Conservation (phyloP, 2,888 invertebrate species). For the Neoaliturus tenellus region DNA sequence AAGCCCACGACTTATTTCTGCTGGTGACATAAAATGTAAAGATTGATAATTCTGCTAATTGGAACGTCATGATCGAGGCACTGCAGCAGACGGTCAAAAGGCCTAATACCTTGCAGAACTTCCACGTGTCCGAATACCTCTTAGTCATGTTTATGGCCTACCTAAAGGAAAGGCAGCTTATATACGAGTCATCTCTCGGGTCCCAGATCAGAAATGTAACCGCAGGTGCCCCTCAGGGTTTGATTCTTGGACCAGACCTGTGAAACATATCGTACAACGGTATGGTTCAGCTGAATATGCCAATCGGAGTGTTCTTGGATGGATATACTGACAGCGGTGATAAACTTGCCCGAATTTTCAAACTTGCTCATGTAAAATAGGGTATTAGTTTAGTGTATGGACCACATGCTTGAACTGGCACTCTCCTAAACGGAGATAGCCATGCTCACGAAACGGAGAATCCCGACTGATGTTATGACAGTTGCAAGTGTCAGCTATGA, state of each 20-base stretch:
- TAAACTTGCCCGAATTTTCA: conserved; percentile 56
- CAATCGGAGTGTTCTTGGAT: conserved; percentile 54
- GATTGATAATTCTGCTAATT: too few species aligned
- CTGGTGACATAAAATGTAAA: too few species aligned
- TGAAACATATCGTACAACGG: conserved; percentile 61
- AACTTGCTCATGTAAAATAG: conserved; percentile 44
- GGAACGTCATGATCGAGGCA: too few species aligned
- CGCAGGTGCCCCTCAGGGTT: neutral
- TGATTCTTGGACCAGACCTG: conserved; percentile 60
- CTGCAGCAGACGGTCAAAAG: too few species aligned
- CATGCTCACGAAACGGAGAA: conserved; percentile 60
- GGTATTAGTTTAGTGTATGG: conserved; percentile 37
- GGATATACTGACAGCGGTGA: conserved; percentile 62
- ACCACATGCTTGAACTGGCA: conserved; percentile 61
- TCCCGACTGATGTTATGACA: conserved; percentile 55
- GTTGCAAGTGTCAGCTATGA: too few species aligned
- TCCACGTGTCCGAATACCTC: conserved; percentile 54
- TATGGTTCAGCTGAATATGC: conserved; percentile 47
- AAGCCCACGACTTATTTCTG: neutral
- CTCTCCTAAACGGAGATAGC: conserved; percentile 62
- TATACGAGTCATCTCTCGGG: conserved; percentile 40
- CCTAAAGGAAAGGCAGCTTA: conserved; percentile 59
- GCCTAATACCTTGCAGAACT: too few species aligned
- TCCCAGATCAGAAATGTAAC: neutral
- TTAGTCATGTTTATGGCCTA: conserved; percentile 63